Base-by-base conservation (phyloP, 2,888 invertebrate genomes). In the Phlogophora meticulosa region DNA sequence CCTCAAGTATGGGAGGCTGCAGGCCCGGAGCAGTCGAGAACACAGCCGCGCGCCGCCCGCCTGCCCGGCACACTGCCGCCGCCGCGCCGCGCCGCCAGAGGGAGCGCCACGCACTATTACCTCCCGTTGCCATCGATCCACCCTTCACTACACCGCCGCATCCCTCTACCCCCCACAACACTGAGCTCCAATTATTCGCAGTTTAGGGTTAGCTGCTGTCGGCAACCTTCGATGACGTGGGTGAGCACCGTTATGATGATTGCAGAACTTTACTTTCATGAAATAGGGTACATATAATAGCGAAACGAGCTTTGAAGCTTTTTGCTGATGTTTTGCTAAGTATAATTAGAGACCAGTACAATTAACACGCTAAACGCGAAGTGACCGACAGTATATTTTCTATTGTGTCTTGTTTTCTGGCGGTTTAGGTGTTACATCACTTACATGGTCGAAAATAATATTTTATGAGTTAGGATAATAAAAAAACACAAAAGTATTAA, bases 41-140 rank as follows among this genome's bases (percentile, higher is more conserved):
- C 88, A 90, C 94, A 88, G 83, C 86, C 88, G 86, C 76, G 78
- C 89, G 86, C 82, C 87, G 86, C 80, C 86, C 83, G 83, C 72
- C 80, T 81, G 84, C 82, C 86, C 85, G 86, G 89, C 91, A 85
- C 84, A 92, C 92, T 92, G 91, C 69, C 85, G 82, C 78, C 76
- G 61, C 80, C 76, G 80, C 60, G 42, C 51, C 72, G 53, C 17
- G 20, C 40, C 88, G 83, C 81, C 79, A 89, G 91, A 86, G 89
- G 90, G 87, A 90, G 87, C 86, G 81, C 81, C 85, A 68, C 82
- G 49, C 71, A 34, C 74, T 53, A 70, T 81, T 69, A 72, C 82
- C 85, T 79, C 87, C 86, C 88, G 78, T 85, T 73, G 80, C 86
- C 92, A 94, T 94, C 94, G 94, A 94, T 94, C 94, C 92, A 90